phyloP scores from a whole-genome alignment of 2,888 invertebrate species.

The Chrysolina oricalcia region DNA sequence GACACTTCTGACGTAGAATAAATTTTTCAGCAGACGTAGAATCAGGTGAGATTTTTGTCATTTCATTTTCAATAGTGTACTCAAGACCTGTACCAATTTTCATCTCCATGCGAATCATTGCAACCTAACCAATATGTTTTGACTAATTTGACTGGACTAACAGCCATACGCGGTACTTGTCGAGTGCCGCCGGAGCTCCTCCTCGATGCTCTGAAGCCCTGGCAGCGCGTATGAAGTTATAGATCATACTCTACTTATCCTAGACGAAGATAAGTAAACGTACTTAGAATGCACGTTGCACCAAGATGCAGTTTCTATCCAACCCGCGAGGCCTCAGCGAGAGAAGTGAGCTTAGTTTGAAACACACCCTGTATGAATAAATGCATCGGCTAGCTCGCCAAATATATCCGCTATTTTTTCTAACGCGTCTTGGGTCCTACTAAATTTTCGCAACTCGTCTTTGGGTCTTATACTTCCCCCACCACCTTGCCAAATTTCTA shows the following conservation, averaged over 20 bases:
- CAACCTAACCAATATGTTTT: too few species aligned
- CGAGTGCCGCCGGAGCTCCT: constrained; percentile 9
- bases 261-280: constrained; percentile 48
- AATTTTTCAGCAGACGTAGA: too few species aligned
- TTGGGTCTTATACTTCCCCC: constrained; percentile 44
- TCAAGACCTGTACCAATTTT: too few species aligned
- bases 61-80: too few species aligned
- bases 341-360: too few species aligned
- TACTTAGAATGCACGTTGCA: constrained; percentile 26
- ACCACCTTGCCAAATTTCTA: constrained; percentile 34
- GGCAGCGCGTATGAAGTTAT: constrained; percentile 69
- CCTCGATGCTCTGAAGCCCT: constrained; percentile 61
- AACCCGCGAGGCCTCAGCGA: too few species aligned
- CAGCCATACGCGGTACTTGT: constrained; percentile 11
- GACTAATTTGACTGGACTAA: too few species aligned
- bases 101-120: too few species aligned
- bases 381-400: not conserved
- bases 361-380: too few species aligned
- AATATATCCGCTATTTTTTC: constrained; percentile 24
- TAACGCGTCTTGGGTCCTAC: constrained; percentile 35
- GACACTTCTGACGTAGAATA: too few species aligned
- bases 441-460: constrained; percentile 34
- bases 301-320: not conserved
- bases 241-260: constrained; percentile 68
- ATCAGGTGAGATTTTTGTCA: too few species aligned